Conservation (phyloP, 1,140 invertebrate genomes). For the Megalopta genalis region DNA sequence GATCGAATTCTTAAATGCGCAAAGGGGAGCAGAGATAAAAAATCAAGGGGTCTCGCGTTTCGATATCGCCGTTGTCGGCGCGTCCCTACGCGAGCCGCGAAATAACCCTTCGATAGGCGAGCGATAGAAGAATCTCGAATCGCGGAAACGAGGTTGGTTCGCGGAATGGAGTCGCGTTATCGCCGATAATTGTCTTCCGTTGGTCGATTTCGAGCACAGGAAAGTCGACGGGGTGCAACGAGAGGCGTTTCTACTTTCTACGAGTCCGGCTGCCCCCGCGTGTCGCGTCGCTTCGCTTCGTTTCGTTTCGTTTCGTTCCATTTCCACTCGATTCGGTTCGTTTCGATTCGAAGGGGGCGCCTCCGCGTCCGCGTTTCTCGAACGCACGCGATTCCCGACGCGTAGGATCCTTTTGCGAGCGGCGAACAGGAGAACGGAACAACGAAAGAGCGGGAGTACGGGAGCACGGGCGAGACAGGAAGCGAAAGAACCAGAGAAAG, state of each 20-base stretch:
- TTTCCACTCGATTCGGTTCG: too few species aligned
- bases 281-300: not conserved
- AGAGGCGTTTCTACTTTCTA: constrained; percentile 28
- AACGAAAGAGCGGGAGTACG: not conserved
- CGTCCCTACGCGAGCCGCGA: too few species aligned
- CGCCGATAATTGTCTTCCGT: not conserved
- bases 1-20: too few species aligned
- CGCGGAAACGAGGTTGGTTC: too few species aligned
- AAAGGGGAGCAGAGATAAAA: too few species aligned
- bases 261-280: too few species aligned
- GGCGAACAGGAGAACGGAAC: not conserved
- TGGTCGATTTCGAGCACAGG: constrained; percentile 26
- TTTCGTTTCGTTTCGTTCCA: not conserved
- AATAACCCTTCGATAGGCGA: too few species aligned
- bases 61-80: too few species aligned
- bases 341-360: constrained; percentile 6
- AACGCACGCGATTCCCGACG: constrained; percentile 49
- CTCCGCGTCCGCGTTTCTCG: not conserved
- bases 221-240: constrained; percentile 14
- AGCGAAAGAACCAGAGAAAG: too few species aligned
- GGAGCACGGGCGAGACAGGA: too few species aligned
- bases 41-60: too few species aligned
- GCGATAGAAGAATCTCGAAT: too few species aligned
- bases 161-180: not conserved
- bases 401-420: constrained; percentile 14